Evolutionary conservation across 2,888 invertebrate genomes (phyloP).

Genomic region (Ephialtes manifestator): DNA sequence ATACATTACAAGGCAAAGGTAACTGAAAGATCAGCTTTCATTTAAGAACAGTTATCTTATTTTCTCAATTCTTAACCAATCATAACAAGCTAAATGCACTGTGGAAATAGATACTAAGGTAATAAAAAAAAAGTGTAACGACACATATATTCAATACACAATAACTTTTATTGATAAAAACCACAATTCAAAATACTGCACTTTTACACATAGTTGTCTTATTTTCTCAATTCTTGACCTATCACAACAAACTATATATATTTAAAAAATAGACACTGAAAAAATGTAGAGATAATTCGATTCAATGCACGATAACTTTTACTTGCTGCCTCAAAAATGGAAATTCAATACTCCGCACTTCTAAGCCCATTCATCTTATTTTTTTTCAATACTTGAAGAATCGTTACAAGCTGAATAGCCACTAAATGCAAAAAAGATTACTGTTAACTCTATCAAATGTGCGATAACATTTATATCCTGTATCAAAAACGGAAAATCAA

Average conservation of each 20-base stretch:
- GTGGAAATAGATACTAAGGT: too few relatives aligned
- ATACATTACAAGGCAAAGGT: not conserved
- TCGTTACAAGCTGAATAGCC: not conserved
- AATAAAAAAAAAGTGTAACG: not conserved
- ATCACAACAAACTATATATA: too few relatives aligned
- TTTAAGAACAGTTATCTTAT: not conserved
- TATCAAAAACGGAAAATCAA: not conserved
- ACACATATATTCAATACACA: not conserved
- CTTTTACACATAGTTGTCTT: too few relatives aligned
- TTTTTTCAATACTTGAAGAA: not conserved
- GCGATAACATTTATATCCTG: not conserved
- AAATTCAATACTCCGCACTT: not conserved
- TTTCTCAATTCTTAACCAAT: constrained; percentile 9
- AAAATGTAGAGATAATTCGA: too few relatives aligned
- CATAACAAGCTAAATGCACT: not conserved
- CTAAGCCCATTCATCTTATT: not conserved
- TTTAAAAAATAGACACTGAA: too few relatives aligned
- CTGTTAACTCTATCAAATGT: not conserved
- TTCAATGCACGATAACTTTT: not conserved
- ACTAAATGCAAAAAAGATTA: not conserved
- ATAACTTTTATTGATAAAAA: too few relatives aligned
- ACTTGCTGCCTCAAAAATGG: not conserved
- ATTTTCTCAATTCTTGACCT: too few relatives aligned
- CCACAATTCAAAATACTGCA: too few relatives aligned
- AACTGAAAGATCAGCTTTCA: not conserved